A percentile compares a stretch with the other conserved stretches of the same genome.
Evolutionary conservation across 2,113 vertebrate species (phyloP).

Genomic region (Mola mola): DNA sequence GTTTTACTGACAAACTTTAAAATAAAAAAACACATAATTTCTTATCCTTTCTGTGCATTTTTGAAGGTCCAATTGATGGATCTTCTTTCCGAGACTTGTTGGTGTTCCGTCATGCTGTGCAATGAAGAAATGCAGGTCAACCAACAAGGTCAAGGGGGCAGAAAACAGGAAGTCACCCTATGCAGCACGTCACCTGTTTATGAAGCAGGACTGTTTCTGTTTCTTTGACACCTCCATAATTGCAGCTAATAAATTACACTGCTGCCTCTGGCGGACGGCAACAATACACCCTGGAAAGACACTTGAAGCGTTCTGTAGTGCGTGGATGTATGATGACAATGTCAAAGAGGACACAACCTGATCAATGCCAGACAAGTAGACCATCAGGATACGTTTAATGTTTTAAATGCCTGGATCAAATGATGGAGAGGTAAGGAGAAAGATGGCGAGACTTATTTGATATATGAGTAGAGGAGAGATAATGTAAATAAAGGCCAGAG

Average conservation of each 20-base stretch:
- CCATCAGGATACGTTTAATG: conserved; percentile 6
- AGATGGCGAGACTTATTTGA: too few relatives aligned
- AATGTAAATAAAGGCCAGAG: conserved; percentile 13
- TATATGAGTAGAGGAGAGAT: too few relatives aligned
- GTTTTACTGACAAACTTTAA: too few relatives aligned
- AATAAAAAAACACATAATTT: background rate
- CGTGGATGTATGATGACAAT: background rate
- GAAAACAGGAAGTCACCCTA: conserved; percentile 51
- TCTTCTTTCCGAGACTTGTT: background rate
- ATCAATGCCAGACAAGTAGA: conserved; percentile 18
- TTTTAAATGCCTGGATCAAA: background rate
- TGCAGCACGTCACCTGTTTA: conserved; percentile 32
- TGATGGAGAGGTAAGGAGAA: too few relatives aligned
- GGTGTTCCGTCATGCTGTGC: background rate
- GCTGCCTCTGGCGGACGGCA: conserved; percentile 10
- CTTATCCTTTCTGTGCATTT: background rate
- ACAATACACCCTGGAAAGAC: conserved; percentile 8
- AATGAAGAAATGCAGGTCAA: conserved; percentile 38
- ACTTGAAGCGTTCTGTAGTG: background rate
- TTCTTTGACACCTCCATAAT: conserved; percentile 69
- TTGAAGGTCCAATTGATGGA: background rate
- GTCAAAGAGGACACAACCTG: conserved; percentile 10
- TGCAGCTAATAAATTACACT: conserved; percentile 61
- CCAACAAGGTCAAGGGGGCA: conserved; percentile 30
- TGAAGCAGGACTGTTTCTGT: conserved; percentile 52